Percentiles rank a stretch among this genome's conserved stretches.
Evolutionary conservation across 1,140 invertebrate species (phyloP).

Genomic region (Manduca sexta): DNA sequence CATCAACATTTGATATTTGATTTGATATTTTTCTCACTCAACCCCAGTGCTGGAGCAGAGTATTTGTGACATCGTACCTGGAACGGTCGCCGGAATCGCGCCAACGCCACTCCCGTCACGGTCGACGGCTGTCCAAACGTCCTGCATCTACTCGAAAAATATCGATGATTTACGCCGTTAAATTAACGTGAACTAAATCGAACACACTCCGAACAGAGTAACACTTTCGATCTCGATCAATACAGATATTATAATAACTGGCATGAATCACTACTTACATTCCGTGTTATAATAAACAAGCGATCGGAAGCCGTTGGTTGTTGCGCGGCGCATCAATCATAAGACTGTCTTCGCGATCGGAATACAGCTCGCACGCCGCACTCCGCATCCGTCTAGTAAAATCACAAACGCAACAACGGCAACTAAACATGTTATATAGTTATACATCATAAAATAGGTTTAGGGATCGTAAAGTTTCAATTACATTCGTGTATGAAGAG

Average conservation of each 20-base stretch:
- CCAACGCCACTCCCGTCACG: too few relatives aligned
- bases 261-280: slow-evolving; percentile 20
- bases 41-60: too few relatives aligned
- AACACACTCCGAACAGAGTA: slow-evolving; percentile 23
- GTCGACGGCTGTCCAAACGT: too few relatives aligned
- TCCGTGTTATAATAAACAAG: neutral
- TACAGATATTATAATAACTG: slow-evolving; percentile 23
- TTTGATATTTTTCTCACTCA: too few relatives aligned
- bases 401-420: neutral
- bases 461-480: slow-evolving; percentile 15
- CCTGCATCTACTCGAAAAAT: slow-evolving; percentile 26
- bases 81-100: too few relatives aligned
- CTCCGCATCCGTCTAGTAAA: neutral
- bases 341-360: neutral
- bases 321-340: neutral
- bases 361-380: neutral
- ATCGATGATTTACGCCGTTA: slow-evolving; percentile 39
- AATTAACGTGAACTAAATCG: slow-evolving; percentile 20
- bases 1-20: neutral
- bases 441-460: slow-evolving; percentile 15
- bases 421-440: too few relatives aligned
- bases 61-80: too few relatives aligned
- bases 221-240: slow-evolving; percentile 28
- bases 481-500: slow-evolving; percentile 7
- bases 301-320: neutral